Conservation (phyloP, 2,113 vertebrate species). For the Sialia sialis region DNA sequence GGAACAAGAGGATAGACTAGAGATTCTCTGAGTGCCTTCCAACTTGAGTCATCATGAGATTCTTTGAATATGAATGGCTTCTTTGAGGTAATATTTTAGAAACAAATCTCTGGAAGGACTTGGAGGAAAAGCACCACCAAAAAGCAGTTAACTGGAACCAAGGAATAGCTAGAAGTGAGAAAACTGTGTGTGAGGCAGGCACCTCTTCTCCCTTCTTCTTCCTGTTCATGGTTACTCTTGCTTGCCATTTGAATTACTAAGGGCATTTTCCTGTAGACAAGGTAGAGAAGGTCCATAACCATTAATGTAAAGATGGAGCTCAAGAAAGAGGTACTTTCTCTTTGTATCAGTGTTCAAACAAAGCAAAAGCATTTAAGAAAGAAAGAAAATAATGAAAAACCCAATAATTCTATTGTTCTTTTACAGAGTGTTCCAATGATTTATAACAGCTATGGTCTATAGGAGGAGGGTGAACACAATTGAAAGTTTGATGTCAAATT, state of each 20-base stretch:
- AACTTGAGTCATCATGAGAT: rapidly evolving
- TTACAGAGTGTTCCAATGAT: neutral
- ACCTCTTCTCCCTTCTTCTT: neutral
- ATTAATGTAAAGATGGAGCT: neutral
- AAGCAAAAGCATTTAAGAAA: neutral
- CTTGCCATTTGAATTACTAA: neutral
- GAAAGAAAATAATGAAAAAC: neutral
- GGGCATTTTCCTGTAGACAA: neutral
- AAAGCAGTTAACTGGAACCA: neutral
- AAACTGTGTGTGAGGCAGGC: neutral
- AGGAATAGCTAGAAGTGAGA: neutral
- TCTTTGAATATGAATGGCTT: neutral
- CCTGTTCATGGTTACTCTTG: neutral
- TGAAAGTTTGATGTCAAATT: neutral
- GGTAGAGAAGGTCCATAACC: neutral
- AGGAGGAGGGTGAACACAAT: neutral
- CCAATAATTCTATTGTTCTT: neutral
- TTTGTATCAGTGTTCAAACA: neutral
- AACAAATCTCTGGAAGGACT: neutral
- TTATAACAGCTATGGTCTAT: neutral
- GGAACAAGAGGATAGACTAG: neutral
- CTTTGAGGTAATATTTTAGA: neutral
- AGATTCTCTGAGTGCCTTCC: neutral
- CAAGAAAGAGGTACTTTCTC: neutral
- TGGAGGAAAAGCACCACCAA: neutral